Base-by-base conservation (phyloP, 2,113 vertebrate genomes). In the Cynoglossus semilaevis region DNA sequence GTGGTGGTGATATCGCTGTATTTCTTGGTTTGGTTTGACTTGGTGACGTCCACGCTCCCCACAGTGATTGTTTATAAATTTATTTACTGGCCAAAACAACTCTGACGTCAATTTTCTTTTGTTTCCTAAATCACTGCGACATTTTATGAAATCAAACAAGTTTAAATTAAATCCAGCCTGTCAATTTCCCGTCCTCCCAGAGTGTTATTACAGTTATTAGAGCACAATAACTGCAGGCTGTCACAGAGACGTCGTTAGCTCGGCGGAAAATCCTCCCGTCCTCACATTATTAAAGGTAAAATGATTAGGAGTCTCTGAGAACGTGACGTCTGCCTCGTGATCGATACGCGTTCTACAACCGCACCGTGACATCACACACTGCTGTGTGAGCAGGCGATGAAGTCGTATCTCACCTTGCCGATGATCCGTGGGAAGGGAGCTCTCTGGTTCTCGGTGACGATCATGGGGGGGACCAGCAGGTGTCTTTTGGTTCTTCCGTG, bases 361-460 rank as follows among this genome's bases (percentile, higher is more conserved):
- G 22, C 2, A 29, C 22, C n/a, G n/a, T n/a, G n/a, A n/a, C n/a
- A n/a, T n/a, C n/a, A n/a, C n/a, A n/a, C n/a, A n/a, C n/a, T n/a
- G n/a, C 22, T 29, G 22, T 29, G 22, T 29, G 22, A 29, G 22
- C 6, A 29, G 22, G 22, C 6, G 22, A 29, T 29, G 22, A 6
- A 29, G 6, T 29, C 13, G 42, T 53, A 58, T 22, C 93, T 93
- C 92, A 98, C 96, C 94, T 77, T 94, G 88, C 96, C 96, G 42
- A 96, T 93, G 29, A 63, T 48, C 83, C 90, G 92, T 17, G 96
- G 96, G 49, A 98, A 97, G 0, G 95, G 94, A 9, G 91, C 87
- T 78, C 96, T 93, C 86, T 95, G 94, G 87, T 94, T 97, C 87
- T 98, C 96, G 9, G 95, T 93, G 57, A 98, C 92, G 60, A 91